These are phyloP conservation scores for Anguilla megastoma DNA, from an alignment of 2,797 vertebrate genomes.

Conservation along the genomic window DNA sequence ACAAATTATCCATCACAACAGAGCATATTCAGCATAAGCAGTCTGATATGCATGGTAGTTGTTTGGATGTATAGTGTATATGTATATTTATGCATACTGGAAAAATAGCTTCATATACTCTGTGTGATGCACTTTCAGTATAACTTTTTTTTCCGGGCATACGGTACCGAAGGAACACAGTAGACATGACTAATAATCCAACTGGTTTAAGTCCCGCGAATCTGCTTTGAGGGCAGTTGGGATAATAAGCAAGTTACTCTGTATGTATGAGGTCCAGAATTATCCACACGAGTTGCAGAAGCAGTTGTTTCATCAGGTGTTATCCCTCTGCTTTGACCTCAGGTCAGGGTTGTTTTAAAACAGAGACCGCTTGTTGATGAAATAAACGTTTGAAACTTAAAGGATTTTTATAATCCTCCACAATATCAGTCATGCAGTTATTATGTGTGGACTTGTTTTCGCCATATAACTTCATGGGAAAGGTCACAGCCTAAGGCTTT, in stretches of 20 bases:
- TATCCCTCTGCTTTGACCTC: not conserved
- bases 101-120: not conserved
- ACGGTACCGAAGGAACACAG: not conserved
- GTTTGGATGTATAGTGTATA: not conserved
- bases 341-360: not conserved
- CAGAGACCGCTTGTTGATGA: not conserved
- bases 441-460: not conserved
- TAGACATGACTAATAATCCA: not conserved
- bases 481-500: not conserved
- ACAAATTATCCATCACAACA: not conserved
- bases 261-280: not conserved
- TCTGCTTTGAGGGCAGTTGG: not conserved
- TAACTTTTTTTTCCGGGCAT: not conserved
- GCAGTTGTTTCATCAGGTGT: not conserved
- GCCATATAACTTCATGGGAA: not conserved
- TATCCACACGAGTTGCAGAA: not conserved
- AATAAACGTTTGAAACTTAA: conserved; percentile 1
- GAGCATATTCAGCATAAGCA: not conserved
- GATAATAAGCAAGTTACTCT: not conserved
- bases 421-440: not conserved
- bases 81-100: not conserved
- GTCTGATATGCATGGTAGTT: not conserved
- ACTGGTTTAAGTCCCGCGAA: not conserved
- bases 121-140: not conserved
- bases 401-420: not conserved